Base-by-base conservation (phyloP, 37 sponge, comb jelly and placozoan species). In the Bolinopsis microptera region DNA sequence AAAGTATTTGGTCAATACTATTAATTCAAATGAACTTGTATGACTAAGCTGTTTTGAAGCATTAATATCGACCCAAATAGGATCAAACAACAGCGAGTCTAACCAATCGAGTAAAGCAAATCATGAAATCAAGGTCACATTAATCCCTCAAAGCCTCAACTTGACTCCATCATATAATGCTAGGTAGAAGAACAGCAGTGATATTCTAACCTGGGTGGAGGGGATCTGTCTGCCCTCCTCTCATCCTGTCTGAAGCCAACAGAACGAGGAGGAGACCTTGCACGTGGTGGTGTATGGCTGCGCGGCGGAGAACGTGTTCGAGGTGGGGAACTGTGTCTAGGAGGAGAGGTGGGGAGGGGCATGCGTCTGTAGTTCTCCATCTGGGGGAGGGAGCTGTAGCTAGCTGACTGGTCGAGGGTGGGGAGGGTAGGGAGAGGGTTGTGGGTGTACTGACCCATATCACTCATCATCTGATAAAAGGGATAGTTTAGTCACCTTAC, bases 141-240 rank as follows among this genome's bases (percentile, higher is more conserved):
- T n/a, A n/a, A n/a, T n/a, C n/a, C n/a, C n/a, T n/a, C n/a, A n/a
- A n/a, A n/a, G n/a, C n/a, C n/a, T n/a, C n/a, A n/a, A n/a, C n/a
- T n/a, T n/a, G n/a, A n/a, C n/a, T n/a, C n/a, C n/a, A n/a, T n/a
- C n/a, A n/a, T n/a, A n/a, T n/a, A n/a, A n/a, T n/a, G n/a, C n/a
- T n/a, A n/a, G n/a, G n/a, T n/a, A n/a, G n/a, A n/a, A n/a, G n/a
- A n/a, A n/a, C n/a, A n/a, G n/a, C n/a, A n/a, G n/a, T n/a, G n/a
- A n/a, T n/a, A n/a, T n/a, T 3, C 80, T 77, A 34, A 77, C 80
- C 33, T 27, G 9, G 80, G 80, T 1, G 80, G 80, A 22, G 80
- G 80, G 35, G 80, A 77, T 18, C 80, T 27, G 27, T 31, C 34
- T 18, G 35, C 33, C 8, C 36, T 34, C 80, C 80, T 77, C 36